A percentile compares a stretch with the other conserved stretches of the same genome.
phyloP scores from a whole-genome alignment of 2,113 vertebrate species.

The Oreochromis spilurus region DNA sequence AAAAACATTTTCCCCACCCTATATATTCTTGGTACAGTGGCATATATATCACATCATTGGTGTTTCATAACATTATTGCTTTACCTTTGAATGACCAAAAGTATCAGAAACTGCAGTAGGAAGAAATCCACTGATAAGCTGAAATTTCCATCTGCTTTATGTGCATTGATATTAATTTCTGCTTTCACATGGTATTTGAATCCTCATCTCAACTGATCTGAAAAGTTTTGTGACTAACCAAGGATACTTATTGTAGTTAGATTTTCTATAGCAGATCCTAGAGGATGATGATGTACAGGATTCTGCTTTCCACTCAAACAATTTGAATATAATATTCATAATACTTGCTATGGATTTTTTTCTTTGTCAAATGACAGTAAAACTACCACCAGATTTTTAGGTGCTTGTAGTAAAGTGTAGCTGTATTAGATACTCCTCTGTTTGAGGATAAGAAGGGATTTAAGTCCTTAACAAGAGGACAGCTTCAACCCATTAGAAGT shows the following conservation, averaged over 20 bases:
- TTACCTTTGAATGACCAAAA: not conserved
- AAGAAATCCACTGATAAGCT: not conserved
- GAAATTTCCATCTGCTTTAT: not conserved
- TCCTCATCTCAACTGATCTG: not conserved
- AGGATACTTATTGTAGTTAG: not conserved
- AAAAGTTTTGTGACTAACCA: not conserved
- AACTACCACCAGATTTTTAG: not conserved
- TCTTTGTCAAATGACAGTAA: not conserved
- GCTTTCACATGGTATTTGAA: not conserved
- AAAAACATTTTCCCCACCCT: not conserved
- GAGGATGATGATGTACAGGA: not conserved
- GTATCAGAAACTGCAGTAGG: not conserved
- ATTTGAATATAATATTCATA: not conserved
- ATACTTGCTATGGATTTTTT: not conserved
- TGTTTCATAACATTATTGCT: not conserved
- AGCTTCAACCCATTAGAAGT: not conserved
- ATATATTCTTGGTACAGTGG: fast-evolving
- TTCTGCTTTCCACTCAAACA: not conserved
- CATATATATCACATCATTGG: not conserved
- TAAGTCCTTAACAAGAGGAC: not conserved
- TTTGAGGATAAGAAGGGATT: not conserved
- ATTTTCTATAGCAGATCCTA: not conserved
- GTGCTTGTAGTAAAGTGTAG: not conserved
- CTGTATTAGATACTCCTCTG: not conserved
- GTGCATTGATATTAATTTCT: not conserved